phyloP scores from a whole-genome alignment of 1,140 invertebrate species.

The Drosophila lowei region DNA sequence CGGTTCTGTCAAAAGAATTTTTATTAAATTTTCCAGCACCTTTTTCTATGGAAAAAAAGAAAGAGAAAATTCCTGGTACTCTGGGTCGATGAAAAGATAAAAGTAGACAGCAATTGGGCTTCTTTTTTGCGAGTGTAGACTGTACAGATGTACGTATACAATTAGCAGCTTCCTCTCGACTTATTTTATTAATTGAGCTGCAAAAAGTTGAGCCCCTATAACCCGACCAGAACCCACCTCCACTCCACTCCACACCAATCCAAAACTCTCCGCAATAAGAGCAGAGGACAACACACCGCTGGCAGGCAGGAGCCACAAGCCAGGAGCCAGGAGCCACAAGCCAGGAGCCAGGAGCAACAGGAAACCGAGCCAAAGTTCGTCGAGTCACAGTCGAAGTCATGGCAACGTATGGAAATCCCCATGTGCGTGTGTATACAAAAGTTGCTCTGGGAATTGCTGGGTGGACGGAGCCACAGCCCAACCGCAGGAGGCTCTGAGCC shows the following conservation, averaged over 20 bases:
- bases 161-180: conserved; percentile 76
- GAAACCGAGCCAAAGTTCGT: conserved; percentile 29
- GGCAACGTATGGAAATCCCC: conserved; percentile 65
- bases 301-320: conserved; percentile 5
- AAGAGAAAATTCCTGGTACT: too few relatives aligned
- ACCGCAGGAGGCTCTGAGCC: conserved; percentile 48
- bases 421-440: conserved; percentile 65
- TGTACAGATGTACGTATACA: conserved; percentile 56
- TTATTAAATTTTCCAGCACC: too few relatives aligned
- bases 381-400: conserved; percentile 44
- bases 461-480: conserved; percentile 5
- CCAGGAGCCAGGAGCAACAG: conserved; percentile 30
- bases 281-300: conserved; percentile 46
- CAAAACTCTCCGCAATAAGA: conserved; percentile 7
- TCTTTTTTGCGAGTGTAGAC: conserved; percentile 16
- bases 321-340: conserved; percentile 1
- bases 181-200: conserved; percentile 80
- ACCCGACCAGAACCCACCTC: conserved; percentile 40
- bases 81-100: too few relatives aligned
- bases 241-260: conserved; percentile 2
- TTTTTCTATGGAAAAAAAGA: not conserved
- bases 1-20: too few relatives aligned
- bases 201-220: conserved; percentile 63
- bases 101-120: not conserved
- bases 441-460: conserved; percentile 59